Conservation (phyloP, 2,888 invertebrate genomes). For the Yponomeuta sedellus region DNA sequence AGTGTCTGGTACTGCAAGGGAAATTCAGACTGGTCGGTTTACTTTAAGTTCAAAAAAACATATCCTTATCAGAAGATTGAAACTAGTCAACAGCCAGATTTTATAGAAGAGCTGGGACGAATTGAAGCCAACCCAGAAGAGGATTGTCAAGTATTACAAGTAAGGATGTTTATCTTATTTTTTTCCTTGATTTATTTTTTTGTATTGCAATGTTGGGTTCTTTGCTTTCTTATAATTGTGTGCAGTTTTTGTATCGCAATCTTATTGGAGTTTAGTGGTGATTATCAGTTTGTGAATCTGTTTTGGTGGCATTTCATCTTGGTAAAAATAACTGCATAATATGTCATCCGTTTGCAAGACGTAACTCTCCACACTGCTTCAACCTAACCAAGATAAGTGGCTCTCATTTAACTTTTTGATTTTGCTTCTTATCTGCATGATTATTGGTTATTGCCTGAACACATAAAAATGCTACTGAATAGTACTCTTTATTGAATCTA, state of each 20-base stretch:
- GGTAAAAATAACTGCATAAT: background rate
- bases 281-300: background rate
- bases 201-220: no score
- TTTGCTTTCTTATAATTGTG: background rate
- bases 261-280: background rate
- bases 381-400: background rate
- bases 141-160: conserved; percentile 54
- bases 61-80: conserved; percentile 24
- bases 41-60: conserved; percentile 54
- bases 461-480: conserved; percentile 8
- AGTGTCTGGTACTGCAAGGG: conserved; percentile 58
- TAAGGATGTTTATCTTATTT: conserved; percentile 23
- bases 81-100: conserved; percentile 27
- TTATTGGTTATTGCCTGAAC: background rate
- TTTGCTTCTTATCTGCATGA: background rate
- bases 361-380: background rate
- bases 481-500: background rate
- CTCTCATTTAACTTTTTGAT: background rate
- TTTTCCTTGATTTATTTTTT: no score
- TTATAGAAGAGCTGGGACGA: conserved; percentile 51
- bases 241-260: background rate
- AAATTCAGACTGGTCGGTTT: conserved; percentile 45
- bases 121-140: conserved; percentile 66
- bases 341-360: no score
- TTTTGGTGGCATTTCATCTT: background rate